These are phyloP conservation scores for Aplysina aerophoba DNA, from an alignment of 37 sponge, comb jelly and placozoan species.

Conservation along the genomic window DNA sequence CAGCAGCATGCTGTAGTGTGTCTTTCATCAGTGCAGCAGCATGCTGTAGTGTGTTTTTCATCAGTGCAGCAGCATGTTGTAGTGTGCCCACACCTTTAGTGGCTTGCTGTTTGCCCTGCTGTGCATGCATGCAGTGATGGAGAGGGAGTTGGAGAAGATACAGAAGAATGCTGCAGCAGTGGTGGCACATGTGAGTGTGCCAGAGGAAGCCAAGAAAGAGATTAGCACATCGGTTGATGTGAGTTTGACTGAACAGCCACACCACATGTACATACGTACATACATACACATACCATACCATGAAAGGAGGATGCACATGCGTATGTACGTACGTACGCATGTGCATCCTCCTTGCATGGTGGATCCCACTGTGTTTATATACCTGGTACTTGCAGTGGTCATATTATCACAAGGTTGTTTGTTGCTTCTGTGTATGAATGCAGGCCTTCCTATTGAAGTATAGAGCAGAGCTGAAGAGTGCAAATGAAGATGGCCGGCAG, in stretches of 20 bases:
- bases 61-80: too few species aligned
- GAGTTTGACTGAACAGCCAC: background rate
- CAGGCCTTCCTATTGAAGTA: slow-evolving; percentile 57
- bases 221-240: background rate
- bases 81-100: background rate
- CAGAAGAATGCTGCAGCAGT: slow-evolving; percentile 63
- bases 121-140: slow-evolving; percentile 66
- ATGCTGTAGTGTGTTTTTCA: too few species aligned
- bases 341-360: too few species aligned
- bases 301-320: too few species aligned
- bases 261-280: too few species aligned
- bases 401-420: too few species aligned
- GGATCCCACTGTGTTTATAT: background rate
- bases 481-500: slow-evolving; percentile 45
- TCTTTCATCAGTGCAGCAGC: too few species aligned
- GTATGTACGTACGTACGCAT: too few species aligned
- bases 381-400: too few species aligned
- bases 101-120: background rate
- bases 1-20: too few species aligned
- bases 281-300: too few species aligned
- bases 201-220: slow-evolving; percentile 1
- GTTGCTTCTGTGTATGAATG: background rate
- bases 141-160: slow-evolving; percentile 75
- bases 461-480: slow-evolving; percentile 34
- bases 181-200: slow-evolving; percentile 38